phyloP scores from a whole-genome alignment of 2,888 invertebrate species.

The Phortica okadai region DNA sequence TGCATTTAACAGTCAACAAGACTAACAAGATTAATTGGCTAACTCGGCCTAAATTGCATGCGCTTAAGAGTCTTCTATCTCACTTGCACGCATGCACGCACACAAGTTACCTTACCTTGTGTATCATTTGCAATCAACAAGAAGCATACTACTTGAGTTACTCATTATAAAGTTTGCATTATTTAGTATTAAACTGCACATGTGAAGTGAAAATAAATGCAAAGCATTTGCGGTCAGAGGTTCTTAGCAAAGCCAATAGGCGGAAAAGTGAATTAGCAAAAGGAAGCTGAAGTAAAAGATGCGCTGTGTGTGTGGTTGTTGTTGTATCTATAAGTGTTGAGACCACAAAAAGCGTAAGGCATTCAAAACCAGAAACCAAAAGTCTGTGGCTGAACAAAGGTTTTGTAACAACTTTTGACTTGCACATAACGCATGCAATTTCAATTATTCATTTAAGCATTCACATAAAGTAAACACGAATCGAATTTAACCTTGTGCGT shows the following conservation, averaged over 20 bases:
- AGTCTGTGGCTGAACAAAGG: conserved; percentile 11
- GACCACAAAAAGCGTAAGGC: not conserved
- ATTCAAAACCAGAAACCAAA: not conserved
- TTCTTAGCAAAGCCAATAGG: too few species aligned
- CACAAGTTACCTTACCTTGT: too few species aligned
- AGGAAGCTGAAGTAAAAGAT: too few species aligned
- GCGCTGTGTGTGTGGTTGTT: too few species aligned
- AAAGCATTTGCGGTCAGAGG: conserved; percentile 7
- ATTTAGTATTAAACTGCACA: not conserved
- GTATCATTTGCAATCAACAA: not conserved
- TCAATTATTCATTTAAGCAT: not conserved
- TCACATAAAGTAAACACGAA: not conserved
- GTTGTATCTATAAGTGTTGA: not conserved
- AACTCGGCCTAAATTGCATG: too few species aligned
- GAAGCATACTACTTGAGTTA: not conserved
- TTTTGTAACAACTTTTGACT: conserved; percentile 4
- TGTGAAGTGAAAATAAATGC: conserved; percentile 11
- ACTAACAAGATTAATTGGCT: not conserved
- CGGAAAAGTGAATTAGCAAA: too few species aligned
- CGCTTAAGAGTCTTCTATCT: too few species aligned
- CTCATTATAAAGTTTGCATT: not conserved
- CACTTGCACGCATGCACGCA: too few species aligned
- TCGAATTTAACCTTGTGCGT: not conserved
- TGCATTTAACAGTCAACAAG: not conserved
- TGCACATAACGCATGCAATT: not conserved